Conservation (phyloP, 2,888 invertebrate genomes). For the Tholera decimalis region DNA sequence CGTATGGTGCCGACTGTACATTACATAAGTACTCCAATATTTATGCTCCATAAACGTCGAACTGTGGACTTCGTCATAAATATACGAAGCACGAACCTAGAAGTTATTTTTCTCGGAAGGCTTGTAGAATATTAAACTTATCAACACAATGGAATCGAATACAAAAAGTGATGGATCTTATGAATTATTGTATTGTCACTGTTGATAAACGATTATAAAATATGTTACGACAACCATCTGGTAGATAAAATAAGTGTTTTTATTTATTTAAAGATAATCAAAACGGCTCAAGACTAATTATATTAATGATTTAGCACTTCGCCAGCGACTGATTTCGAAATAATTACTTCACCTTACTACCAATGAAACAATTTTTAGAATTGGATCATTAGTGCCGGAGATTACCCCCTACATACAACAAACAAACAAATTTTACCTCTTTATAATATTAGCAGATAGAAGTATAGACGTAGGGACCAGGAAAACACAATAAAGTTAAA, state of each 20-base stretch:
- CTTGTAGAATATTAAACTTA: slow-evolving; percentile 45
- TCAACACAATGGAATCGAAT: slow-evolving; percentile 39
- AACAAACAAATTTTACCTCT: too few species aligned
- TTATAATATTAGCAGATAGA: too few species aligned
- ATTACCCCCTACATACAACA: too few species aligned
- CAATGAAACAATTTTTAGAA: too few species aligned
- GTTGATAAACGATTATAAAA: slow-evolving; percentile 13
- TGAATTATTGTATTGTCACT: slow-evolving; percentile 17
- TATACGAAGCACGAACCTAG: slow-evolving; percentile 50
- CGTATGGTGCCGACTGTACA: slow-evolving; percentile 18
- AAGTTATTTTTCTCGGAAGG: slow-evolving; percentile 53
- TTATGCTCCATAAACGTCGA: slow-evolving; percentile 50
- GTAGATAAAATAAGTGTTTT: neutral
- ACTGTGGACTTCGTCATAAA: slow-evolving; percentile 41
- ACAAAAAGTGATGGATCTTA: slow-evolving; percentile 15
- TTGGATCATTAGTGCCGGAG: too few species aligned
- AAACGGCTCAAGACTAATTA: neutral
- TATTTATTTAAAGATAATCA: neutral
- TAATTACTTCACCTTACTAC: too few species aligned
- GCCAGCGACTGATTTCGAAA: too few species aligned
- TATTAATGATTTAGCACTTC: too few species aligned
- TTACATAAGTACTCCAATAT: slow-evolving; percentile 30
- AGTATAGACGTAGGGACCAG: too few species aligned
- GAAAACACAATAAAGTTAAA: too few species aligned
- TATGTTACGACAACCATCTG: neutral